Evolutionary conservation across 2,113 vertebrate species (phyloP).

Genomic region (Rhegmatorhina hoffmannsi): DNA sequence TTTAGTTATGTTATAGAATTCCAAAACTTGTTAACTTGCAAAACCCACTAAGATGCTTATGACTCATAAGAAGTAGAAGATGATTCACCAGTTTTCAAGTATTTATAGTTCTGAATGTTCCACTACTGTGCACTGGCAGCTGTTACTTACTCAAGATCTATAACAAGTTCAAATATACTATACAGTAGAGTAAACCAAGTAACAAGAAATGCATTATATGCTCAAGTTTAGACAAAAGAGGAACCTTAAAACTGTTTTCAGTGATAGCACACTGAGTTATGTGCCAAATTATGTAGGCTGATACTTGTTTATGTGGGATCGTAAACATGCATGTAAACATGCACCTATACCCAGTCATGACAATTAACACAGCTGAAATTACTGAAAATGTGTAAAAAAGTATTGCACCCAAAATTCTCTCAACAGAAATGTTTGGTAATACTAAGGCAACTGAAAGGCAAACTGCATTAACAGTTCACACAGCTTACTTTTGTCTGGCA

Average conservation of each 20-base stretch:
- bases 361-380: background rate
- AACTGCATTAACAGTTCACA: background rate
- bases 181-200: background rate
- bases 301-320: background rate
- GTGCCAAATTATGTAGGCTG: background rate
- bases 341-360: background rate
- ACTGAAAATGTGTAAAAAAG: conserved; percentile 14
- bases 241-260: background rate
- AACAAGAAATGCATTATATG: background rate
- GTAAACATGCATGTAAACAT: background rate
- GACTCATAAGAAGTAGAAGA: conserved; percentile 43
- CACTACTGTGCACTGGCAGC: background rate
- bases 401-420: background rate
- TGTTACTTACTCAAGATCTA: background rate
- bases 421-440: background rate
- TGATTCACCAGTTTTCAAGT: conserved; percentile 48
- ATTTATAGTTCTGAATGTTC: conserved; percentile 25
- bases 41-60: background rate
- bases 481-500: background rate
- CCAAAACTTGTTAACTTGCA: background rate
- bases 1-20: background rate
- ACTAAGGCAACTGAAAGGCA: background rate
- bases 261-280: background rate
- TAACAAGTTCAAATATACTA: background rate
- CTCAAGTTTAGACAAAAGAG: background rate